Evolutionary conservation across 2,113 vertebrate species (phyloP).

Genomic region (Scolopax mira): DNA sequence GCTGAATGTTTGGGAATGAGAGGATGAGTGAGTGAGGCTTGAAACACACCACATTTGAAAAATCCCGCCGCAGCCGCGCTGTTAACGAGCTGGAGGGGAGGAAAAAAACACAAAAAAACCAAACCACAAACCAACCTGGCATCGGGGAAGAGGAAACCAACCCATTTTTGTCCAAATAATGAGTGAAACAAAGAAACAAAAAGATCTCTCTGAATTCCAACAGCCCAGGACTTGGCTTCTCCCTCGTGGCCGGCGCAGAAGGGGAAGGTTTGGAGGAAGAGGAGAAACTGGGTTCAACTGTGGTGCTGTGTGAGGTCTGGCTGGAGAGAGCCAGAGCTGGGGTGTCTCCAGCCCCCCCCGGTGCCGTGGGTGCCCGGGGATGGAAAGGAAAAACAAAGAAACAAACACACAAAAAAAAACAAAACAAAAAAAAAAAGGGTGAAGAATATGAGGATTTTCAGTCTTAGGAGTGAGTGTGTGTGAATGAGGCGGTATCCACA

Average conservation of each 20-base stretch:
- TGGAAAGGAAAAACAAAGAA: conserved; percentile 2
- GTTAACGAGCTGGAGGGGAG: conserved; percentile 63
- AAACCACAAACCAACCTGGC: not conserved
- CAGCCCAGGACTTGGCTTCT: conserved; percentile 68
- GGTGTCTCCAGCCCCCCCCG: conserved; percentile 54
- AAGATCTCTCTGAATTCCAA: conserved; percentile 49
- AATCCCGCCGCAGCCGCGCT: conserved; percentile 80
- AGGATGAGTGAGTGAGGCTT: conserved; percentile 90
- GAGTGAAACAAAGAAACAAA: not conserved
- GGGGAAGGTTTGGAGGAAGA: conserved; percentile 54
- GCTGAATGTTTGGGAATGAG: conserved; percentile 90
- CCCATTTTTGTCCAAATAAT: not conserved
- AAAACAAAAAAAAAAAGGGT: not conserved
- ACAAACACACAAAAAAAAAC: too few species aligned
- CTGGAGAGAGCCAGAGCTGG: conserved; percentile 69
- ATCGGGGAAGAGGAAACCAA: conserved; percentile 46
- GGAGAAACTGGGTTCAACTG: conserved; percentile 62
- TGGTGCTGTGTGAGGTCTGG: conserved; percentile 72
- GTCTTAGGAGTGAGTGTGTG: conserved; percentile 82
- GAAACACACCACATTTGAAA: conserved; percentile 89
- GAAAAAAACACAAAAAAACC: not conserved
- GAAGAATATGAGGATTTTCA: conserved; percentile 58
- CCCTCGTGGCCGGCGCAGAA: conserved; percentile 50
- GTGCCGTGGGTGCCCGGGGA: conserved; percentile 43
- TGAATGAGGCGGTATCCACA: conserved; percentile 83